Conservation (phyloP, 1,140 invertebrate genomes). For the Drosophila athabasca region DNA sequence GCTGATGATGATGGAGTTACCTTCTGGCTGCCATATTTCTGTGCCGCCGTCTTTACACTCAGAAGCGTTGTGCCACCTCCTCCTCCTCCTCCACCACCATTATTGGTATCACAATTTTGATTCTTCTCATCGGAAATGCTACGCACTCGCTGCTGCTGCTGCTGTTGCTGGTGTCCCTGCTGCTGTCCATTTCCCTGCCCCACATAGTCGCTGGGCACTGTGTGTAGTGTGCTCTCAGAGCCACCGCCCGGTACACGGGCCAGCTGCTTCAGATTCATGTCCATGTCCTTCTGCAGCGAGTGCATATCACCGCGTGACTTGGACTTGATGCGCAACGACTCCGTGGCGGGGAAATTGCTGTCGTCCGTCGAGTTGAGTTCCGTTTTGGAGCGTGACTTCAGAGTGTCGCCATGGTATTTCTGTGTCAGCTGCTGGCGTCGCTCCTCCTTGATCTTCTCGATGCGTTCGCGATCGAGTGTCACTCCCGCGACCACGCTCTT, state of each 20-base stretch:
- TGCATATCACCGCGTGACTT: slow-evolving; percentile 81
- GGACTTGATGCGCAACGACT: slow-evolving; percentile 81
- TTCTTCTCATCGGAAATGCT: slow-evolving; percentile 83
- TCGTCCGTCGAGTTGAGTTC: slow-evolving; percentile 73
- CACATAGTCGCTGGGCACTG: neutral
- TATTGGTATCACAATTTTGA: slow-evolving; percentile 82
- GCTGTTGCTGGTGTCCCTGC: slow-evolving; percentile 44
- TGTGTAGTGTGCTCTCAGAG: slow-evolving; percentile 70
- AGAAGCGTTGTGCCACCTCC: slow-evolving; percentile 26
- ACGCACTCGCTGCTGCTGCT: slow-evolving; percentile 60
- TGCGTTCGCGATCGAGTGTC: slow-evolving; percentile 89
- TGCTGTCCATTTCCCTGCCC: slow-evolving; percentile 37
- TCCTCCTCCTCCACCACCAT: slow-evolving; percentile 17
- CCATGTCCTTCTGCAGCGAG: slow-evolving; percentile 76
- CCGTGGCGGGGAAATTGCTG: slow-evolving; percentile 63
- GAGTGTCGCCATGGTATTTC: slow-evolving; percentile 93
- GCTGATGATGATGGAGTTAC: too few species aligned
- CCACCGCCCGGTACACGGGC: slow-evolving; percentile 54
- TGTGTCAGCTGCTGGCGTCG: slow-evolving; percentile 92
- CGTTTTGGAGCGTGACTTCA: slow-evolving; percentile 84
- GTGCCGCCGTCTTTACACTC: slow-evolving; percentile 61
- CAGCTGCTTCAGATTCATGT: slow-evolving; percentile 77
- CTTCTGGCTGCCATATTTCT: slow-evolving; percentile 53
- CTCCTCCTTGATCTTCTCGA: slow-evolving; percentile 96
- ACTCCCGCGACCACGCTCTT: slow-evolving; percentile 82